Base-by-base conservation (phyloP, 2,888 invertebrate species). In the Drosophila mimica region DNA sequence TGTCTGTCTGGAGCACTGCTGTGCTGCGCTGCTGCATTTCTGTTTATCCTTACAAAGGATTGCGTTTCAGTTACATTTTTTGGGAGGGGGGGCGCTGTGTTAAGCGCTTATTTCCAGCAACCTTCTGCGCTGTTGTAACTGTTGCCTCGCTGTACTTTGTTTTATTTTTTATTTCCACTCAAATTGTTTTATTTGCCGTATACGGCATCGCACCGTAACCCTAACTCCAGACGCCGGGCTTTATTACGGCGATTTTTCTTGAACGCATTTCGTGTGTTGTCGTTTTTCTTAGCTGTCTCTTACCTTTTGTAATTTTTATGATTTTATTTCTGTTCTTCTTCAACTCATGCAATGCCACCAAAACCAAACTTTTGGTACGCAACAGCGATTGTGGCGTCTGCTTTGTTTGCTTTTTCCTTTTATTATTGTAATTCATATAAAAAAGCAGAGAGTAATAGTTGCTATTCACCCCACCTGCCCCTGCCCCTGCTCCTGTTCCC, bases 241-340 rank as follows among this genome's bases (percentile, higher is more conserved):
- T 91, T 89, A 91, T 89, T 91, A 90, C 80, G 76, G 90, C 82
- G 90, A 91, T 89, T 91, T 89, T 90, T 89, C 89, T 90, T 89
- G 79, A 83, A 78, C 88, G 79, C 89, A 83, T 89, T 89, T 83
- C 70, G 76, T 79, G 76, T 74, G 82, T 74, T 84, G 89, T 89
- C 89, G 77, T 76, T 83, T 83, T 79, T 79, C 82, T 74, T 81
- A 30, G 63, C 70, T 74, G 86, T 83, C 73, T 74, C 65, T 54
- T 78, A 84, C 85, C 88, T 89, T 88, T 82, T 91, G 88, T 88
- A 82, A 89, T 91, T 89, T 88, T 91, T 88, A 89, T 88, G 90
- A 88, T 88, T 82, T 91, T 89, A 84, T 84, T 88, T 79, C 74
- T 38, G 46, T 46, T 25, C 46, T 52, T 43, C 31, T 57, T 54